Evolutionary conservation across 2,888 invertebrate species (phyloP), one percentile per base, ranked within the genome.

Genomic region (Leptopterna dolabrata): DNA sequence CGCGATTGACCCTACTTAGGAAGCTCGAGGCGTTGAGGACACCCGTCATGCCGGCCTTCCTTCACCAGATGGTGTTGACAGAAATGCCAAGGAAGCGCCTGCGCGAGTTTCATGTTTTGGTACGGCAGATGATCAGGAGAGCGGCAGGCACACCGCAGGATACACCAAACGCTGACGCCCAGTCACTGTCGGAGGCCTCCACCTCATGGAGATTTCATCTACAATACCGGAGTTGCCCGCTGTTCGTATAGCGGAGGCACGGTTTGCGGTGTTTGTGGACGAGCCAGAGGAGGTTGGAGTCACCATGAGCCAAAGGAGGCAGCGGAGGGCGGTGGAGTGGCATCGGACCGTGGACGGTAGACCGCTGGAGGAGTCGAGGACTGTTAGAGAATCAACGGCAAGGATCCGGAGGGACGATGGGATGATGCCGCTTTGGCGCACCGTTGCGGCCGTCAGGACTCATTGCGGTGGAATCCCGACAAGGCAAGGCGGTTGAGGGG

Each of bases 1-100:
- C 87, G 16, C 76, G 71, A 0, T 90, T 92, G 11, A 92, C 92
- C 88, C 92, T 92, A 2, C 91, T 91, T 82, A 92, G 92, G 88
- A 90, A 91, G 89, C 84, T 92, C 13, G 90, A 91, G 78, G 89
- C 91, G 0, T 88, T 92, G 63, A 89, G 91, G 88, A 90, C 87
- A 1, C 90, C 91, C 90, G 90, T 92, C 55, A 89, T 92, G 24
- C 92, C 92, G 14, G 90, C 91, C 78, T 91, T 91, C 88, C 88
- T 91, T 71, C 92, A 92, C 88, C 88, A 89, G 9, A 78, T 92
- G n/a, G 91, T 91, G 76, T 76, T 92, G 6, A 91, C 91, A 0
- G 90, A 90, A 4, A 87, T 84, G 24, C 90, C 88, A 0, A 86
- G 41, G 0, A 89, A 82, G 0, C 27, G 47, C 0, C 89, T 92